Evolutionary conservation across 37 sponge, comb jelly and placozoan genomes (phyloP), one percentile per base, ranked within the genome.

Genomic region (Crambe crambe): DNA sequence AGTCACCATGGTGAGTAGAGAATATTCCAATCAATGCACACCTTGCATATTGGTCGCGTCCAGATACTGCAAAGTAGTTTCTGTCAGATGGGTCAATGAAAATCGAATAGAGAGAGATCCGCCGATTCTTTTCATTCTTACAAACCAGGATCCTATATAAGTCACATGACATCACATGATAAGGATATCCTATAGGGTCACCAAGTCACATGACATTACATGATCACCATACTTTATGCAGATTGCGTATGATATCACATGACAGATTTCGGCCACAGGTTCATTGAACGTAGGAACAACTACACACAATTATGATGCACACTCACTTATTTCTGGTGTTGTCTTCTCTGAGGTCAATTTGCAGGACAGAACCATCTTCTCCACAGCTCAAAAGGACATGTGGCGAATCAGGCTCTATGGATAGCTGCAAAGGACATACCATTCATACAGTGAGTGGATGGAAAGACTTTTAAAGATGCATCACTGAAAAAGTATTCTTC

Each of bases 381-480:
- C 97, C 97, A 72, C 94, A 93, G 70, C 94, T 92, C 35, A 93
- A 80, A 58, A 96, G 76, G 32, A 87, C 80, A 72, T 96, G 81
- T 0, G 94, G 91, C 25, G 83, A 80, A 30, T 84, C 88, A 35
- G 89, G 85, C 69, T 88, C 86, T 58, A 90, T 51, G 36, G 91
- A 83, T 6, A 94, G 82, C 89, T 92, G 72, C 58, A 51, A 42
- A 10, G 38, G 72, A 54, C 27, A 10, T 5, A 22, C 6, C 5
- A 62, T 62, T 62, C 6, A 62, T 62, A 8, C 63, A 2, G 64
- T 58, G 77, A 34, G 64, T 2, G 64, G 8, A 20, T 12, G 64
- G 25, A 2, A 38, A 2, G 29, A 17, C 36, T 67, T 2, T 59
- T n/a, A 3, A 6, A 27, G 61, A 10, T n/a, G n/a, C n/a, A n/a